Conservation (phyloP, 2,888 invertebrate genomes). For the Stictocephala bisonia region DNA sequence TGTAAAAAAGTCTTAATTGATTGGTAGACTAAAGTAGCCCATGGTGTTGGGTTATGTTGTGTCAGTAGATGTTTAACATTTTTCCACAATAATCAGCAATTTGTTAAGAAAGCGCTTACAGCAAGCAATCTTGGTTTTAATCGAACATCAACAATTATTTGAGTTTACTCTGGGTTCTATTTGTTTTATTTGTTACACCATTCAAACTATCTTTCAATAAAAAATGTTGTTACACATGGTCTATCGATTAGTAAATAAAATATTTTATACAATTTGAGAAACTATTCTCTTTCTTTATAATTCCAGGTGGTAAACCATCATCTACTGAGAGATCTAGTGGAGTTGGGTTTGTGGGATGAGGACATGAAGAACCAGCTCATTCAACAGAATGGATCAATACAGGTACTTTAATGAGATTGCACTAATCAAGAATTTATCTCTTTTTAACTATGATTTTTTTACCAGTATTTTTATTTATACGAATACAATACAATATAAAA, state of each 20-base stretch:
- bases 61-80: no score
- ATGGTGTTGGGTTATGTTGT: no score
- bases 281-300: not conserved
- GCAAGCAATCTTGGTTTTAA: no score
- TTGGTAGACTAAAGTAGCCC: no score
- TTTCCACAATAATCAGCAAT: no score
- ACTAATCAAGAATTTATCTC: not conserved
- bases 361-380: conserved; percentile 96
- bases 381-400: conserved; percentile 91
- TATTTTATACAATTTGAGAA: not conserved
- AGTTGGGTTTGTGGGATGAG: conserved; percentile 92
- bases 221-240: not conserved
- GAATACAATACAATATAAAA: no score
- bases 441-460: not conserved
- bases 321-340: conserved; percentile 91
- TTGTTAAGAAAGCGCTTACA: no score
- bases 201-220: not conserved
- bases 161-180: no score
- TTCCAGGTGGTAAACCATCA: conserved; percentile 94
- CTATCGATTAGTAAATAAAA: not conserved
- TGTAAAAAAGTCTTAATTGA: no score
- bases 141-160: no score
- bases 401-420: conserved; percentile 64
- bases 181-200: not conserved
- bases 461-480: no score